These are phyloP conservation scores for Pycnomerus fuliginosus DNA, from an alignment of 2,888 invertebrate genomes.

Conservation along the genomic window DNA sequence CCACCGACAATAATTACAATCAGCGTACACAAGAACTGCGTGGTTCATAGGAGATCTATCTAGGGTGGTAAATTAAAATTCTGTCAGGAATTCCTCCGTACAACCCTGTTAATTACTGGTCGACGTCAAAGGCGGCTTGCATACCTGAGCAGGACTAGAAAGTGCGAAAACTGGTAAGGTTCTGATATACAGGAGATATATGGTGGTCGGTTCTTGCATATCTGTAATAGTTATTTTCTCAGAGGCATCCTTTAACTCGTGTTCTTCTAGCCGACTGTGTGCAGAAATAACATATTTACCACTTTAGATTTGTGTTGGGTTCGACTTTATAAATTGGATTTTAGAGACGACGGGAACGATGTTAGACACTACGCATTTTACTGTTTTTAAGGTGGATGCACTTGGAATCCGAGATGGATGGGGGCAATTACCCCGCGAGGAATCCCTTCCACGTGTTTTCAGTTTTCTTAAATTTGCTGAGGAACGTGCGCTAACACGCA, in stretches of 20 bases:
- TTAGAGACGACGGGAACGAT: constrained; percentile 28
- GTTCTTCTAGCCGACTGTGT: constrained; percentile 18
- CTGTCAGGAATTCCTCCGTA: constrained; percentile 22
- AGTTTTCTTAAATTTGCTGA: constrained; percentile 34
- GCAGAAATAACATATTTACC: constrained; percentile 39
- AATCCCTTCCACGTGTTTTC: constrained; percentile 34
- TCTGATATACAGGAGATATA: constrained; percentile 41
- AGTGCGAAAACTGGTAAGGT: constrained; percentile 39
- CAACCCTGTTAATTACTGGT: constrained; percentile 28
- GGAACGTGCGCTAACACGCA: constrained; percentile 29
- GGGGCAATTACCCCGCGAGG: constrained; percentile 34
- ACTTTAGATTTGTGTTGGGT: constrained; percentile 33
- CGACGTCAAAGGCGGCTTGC: constrained; percentile 23
- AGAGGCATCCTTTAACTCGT: constrained; percentile 19
- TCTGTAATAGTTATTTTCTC: constrained; percentile 26
- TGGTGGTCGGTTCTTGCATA: constrained; percentile 26
- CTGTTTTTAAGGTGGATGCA: constrained; percentile 24
- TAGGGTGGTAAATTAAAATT: too few species aligned
- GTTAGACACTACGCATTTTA: constrained; percentile 21
- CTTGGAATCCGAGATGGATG: constrained; percentile 32
- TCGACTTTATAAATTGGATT: constrained; percentile 40
- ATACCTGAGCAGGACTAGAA: constrained; percentile 29
- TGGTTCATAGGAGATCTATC: too few species aligned
- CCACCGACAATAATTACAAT: too few species aligned
- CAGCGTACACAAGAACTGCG: too few species aligned